Conservation (phyloP, 2,888 invertebrate species). For the Calameuta pallipes region DNA sequence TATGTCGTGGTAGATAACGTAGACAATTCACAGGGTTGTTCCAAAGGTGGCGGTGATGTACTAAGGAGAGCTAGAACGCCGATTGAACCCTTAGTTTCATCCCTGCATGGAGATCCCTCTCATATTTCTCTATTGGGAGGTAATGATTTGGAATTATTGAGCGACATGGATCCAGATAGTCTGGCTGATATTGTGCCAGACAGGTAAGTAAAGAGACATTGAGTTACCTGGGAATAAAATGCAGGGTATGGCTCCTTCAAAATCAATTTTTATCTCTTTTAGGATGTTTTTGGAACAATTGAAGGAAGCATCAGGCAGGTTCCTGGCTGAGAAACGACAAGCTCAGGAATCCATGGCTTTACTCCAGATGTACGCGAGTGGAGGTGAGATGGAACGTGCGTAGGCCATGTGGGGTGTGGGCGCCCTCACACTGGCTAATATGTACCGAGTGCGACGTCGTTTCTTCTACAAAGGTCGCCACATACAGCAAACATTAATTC, state of each 20-base stretch:
- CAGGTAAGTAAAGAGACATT: slow-evolving; percentile 71
- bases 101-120: slow-evolving; percentile 74
- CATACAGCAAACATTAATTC: slow-evolving; percentile 60
- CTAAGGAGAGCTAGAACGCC: slow-evolving; percentile 45
- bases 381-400: slow-evolving; percentile 64
- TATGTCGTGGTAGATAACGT: slow-evolving; percentile 56
- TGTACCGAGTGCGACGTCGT: slow-evolving; percentile 62
- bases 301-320: slow-evolving; percentile 87
- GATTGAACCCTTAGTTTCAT: slow-evolving; percentile 57
- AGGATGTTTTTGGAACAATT: slow-evolving; percentile 81
- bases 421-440: slow-evolving; percentile 63
- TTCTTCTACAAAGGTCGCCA: slow-evolving; percentile 63
- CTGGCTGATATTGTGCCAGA: slow-evolving; percentile 83
- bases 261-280: slow-evolving; percentile 17
- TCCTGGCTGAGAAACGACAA: slow-evolving; percentile 83
- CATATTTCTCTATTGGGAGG: slow-evolving; percentile 87
- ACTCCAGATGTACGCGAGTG: slow-evolving; percentile 75
- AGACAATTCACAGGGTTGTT: slow-evolving; percentile 46
- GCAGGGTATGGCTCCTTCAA: background rate
- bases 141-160: slow-evolving; percentile 84
- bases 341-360: slow-evolving; percentile 89
- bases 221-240: background rate
- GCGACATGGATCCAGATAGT: slow-evolving; percentile 91
- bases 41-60: slow-evolving; percentile 37
- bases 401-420: slow-evolving; percentile 66